phyloP scores from a whole-genome alignment of 1,140 invertebrate species.

The Trachymyrmex cornetzi region DNA sequence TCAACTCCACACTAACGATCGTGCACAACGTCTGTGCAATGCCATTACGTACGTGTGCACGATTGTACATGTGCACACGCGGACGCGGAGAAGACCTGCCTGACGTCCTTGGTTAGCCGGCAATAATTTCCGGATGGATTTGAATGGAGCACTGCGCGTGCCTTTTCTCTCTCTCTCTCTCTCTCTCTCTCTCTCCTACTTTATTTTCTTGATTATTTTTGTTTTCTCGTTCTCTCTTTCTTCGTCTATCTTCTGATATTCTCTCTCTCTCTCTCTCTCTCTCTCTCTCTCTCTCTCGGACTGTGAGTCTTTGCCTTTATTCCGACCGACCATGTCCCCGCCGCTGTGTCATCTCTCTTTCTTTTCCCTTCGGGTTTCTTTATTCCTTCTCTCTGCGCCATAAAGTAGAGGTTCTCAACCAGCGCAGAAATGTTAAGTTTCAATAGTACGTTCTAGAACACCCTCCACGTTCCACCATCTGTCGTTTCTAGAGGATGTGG shows the following conservation, averaged over 20 bases:
- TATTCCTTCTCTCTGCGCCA: slow-evolving; percentile 31
- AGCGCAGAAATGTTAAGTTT: slow-evolving; percentile 37
- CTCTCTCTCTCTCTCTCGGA: slow-evolving; percentile 55
- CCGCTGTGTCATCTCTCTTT: slow-evolving; percentile 37
- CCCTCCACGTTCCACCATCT: slow-evolving; percentile 68
- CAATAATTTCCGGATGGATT: slow-evolving; percentile 83
- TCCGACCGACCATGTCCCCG: slow-evolving; percentile 19
- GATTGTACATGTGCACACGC: slow-evolving; percentile 5
- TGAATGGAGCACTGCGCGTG: slow-evolving; percentile 79
- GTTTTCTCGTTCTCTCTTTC: slow-evolving; percentile 42
- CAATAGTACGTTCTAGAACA: not conserved
- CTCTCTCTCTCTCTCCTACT: not conserved
- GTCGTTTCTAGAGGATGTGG: slow-evolving; percentile 71
- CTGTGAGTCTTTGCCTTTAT: slow-evolving; percentile 54
- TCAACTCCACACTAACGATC: not conserved
- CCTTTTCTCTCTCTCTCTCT: slow-evolving; percentile 31
- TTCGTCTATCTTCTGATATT: slow-evolving; percentile 59
- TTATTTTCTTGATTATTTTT: not conserved
- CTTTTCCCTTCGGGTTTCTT: slow-evolving; percentile 34
- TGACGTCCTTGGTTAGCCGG: slow-evolving; percentile 79
- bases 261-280: slow-evolving; percentile 48
- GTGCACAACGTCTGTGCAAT: not conserved
- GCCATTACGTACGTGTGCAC: not conserved
- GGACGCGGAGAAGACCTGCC: slow-evolving; percentile 43
- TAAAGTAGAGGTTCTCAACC: slow-evolving; percentile 70